Base-by-base conservation (phyloP, 1,140 invertebrate species). In the Sycobia sp. region DNA sequence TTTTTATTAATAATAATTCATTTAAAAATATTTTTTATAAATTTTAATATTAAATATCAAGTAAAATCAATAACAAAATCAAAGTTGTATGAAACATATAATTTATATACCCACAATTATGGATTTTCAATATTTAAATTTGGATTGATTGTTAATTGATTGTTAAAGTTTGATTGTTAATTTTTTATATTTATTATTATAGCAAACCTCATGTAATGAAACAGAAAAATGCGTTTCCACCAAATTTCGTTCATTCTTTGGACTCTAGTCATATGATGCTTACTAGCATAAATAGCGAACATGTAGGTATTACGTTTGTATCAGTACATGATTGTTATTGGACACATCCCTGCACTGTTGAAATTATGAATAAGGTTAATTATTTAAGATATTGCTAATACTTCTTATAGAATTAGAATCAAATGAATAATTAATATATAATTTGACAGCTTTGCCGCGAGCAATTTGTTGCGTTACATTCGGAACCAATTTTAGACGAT, bases 231-330 rank as follows among this genome's bases (percentile, higher is more conserved):
- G 97, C 95, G 16, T 99, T 99, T 84, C 93, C 97, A 23, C 97
- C 98, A 4, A 99, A 99, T 84, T 99, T 96, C 78, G 93, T 99
- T 71, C 98, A 99, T 82, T 99, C 97, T 11, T 83, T 99, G 75
- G 98, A 99, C 82, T 97, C 97, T 23, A 90, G 88, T 78, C 98
- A 99, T 79, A 99, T 99, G 97, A 99, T 99, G 96, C 83, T 99
- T 34, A 99, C 98, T 4, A 91, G 95, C 25, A 83, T 99, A 54
- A 82, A 91, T 78, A 95, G 92, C 73, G 89, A 93, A 76, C 82
- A 89, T 29, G 82, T 82, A 20, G 93, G 90, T 2, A 86, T 99
- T 23, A 93, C 92, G 32, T 99, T 96, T 85, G 94, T 95, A 4
- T 97, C 97, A 0, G 96, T 99, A 13, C 98, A 99, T 78, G 98